These are phyloP conservation scores for Anthoscopus minutus DNA, from an alignment of 2,113 vertebrate genomes.

Conservation along the genomic window DNA sequence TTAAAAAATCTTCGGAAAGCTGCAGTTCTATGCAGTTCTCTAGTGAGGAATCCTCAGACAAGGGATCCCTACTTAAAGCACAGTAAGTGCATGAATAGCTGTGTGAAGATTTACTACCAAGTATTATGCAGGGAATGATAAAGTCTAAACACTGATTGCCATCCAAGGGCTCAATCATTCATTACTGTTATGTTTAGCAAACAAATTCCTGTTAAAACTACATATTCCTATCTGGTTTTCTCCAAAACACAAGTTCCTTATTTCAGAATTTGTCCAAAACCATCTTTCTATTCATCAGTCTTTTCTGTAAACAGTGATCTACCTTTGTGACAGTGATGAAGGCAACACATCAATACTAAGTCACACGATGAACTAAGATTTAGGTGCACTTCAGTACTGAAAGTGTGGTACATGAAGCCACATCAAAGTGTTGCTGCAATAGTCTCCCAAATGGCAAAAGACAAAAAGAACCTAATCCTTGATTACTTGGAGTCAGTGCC, in stretches of 20 bases:
- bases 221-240: not conserved
- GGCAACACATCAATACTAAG: not conserved
- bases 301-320: not conserved
- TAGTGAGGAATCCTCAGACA: not conserved
- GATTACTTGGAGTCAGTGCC: not conserved
- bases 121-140: not conserved
- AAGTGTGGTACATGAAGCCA: not conserved
- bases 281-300: not conserved
- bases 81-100: not conserved
- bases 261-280: not conserved
- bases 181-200: not conserved
- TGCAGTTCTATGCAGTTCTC: not conserved
- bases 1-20: not conserved
- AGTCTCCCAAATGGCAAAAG: not conserved
- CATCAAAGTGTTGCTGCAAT: not conserved
- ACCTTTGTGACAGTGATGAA: not conserved
- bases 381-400: not conserved
- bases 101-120: not conserved
- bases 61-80: not conserved
- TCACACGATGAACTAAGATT: not conserved
- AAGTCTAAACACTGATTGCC: not conserved
- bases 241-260: not conserved
- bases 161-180: not conserved
- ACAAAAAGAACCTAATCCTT: not conserved
- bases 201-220: not conserved